Percentiles rank a stretch among this genome's conserved stretches.
Conservation (phyloP, 2,113 vertebrate species). For the Ursus arctos region DNA sequence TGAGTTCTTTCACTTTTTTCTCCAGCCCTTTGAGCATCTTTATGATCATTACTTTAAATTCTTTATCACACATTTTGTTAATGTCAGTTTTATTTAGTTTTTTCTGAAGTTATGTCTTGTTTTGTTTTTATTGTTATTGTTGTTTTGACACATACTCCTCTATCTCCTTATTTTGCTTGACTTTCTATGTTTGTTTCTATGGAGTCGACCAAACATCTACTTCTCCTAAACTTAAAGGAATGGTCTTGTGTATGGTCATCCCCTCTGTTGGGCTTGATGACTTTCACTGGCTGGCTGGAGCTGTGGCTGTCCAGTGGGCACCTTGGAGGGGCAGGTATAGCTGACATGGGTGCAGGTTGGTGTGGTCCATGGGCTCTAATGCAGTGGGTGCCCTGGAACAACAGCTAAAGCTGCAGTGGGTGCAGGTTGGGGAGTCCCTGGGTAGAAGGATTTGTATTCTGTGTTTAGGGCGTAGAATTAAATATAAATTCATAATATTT, state of each 20-base stretch:
- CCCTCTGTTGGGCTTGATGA: neutral
- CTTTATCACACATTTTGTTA: neutral
- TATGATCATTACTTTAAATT: neutral
- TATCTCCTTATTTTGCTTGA: neutral
- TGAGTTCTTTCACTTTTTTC: neutral
- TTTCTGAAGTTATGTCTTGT: neutral
- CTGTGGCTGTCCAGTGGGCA: neutral
- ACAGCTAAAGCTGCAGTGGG: neutral
- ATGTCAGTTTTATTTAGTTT: neutral
- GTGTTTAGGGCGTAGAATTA: neutral
- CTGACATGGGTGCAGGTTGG: too few species aligned
- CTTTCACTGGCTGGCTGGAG: neutral
- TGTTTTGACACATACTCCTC: neutral
- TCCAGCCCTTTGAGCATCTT: neutral
- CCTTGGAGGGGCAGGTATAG: too few species aligned
- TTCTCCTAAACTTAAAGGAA: neutral
- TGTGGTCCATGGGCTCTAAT: neutral
- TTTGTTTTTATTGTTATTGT: too few species aligned
- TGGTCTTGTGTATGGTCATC: neutral
- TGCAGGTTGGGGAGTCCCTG: neutral
- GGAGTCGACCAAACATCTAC: neutral
- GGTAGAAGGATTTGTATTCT: neutral
- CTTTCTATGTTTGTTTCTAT: neutral
- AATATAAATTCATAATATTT: neutral
- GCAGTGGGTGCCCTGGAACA: neutral